These are phyloP conservation scores for Pteropus rufus DNA, from an alignment of 2,797 vertebrate genomes.

Conservation along the genomic window DNA sequence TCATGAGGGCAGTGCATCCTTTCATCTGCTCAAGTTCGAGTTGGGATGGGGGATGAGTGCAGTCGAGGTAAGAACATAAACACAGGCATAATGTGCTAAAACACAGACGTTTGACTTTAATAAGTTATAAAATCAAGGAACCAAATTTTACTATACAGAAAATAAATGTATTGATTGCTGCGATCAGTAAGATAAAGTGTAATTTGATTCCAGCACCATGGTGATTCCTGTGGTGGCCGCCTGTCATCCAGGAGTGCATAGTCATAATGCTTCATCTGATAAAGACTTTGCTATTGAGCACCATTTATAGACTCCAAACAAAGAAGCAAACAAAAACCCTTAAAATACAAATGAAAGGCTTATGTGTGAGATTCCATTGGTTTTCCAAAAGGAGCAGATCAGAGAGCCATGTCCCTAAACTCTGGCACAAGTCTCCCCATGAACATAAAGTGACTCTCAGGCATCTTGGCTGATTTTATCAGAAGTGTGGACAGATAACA, in stretches of 20 bases:
- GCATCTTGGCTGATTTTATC: neutral
- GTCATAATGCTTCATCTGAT: neutral
- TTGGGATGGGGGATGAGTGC: neutral
- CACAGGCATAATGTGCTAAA: constrained; percentile 85
- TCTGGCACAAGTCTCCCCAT: neutral
- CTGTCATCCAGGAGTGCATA: neutral
- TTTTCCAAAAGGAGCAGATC: constrained; percentile 2
- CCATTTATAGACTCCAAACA: constrained; percentile 45
- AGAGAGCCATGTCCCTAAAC: neutral
- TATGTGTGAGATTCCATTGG: constrained; percentile 38
- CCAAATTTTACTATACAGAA: constrained; percentile 89
- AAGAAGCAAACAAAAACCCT: neutral
- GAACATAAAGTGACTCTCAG: neutral
- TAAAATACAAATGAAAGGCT: constrained; percentile 40
- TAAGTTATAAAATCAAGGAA: constrained; percentile 95
- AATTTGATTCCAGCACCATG: constrained; percentile 58
- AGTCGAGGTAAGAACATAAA: constrained; percentile 72
- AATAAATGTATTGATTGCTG: constrained; percentile 80
- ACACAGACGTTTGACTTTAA: constrained; percentile 92
- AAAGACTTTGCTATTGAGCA: constrained; percentile 43
- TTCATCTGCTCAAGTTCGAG: neutral
- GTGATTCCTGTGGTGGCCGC: neutral
- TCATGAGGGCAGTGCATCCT: neutral
- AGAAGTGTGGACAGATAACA: neutral
- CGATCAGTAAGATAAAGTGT: constrained; percentile 78